Evolutionary conservation across 2,797 vertebrate genomes (phyloP).

Genomic region (Dendrocincla fuliginosa): DNA sequence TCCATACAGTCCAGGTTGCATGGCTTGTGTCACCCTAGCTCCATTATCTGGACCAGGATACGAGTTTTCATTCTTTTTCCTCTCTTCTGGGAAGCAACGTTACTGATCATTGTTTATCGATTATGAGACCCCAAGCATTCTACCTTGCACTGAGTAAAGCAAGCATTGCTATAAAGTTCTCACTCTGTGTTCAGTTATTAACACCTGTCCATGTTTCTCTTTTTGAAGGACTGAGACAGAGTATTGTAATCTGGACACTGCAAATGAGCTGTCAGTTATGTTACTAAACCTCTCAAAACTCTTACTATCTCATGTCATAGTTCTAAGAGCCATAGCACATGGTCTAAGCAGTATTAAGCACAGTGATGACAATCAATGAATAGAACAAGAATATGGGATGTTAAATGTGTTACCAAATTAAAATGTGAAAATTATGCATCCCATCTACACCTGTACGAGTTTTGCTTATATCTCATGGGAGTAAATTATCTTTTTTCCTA

Average conservation of each 20-base stretch:
- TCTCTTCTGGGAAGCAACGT: neutral
- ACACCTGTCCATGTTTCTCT: neutral
- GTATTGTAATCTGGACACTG: neutral
- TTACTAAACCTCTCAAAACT: neutral
- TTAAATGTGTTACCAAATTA: neutral
- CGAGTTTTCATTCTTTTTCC: neutral
- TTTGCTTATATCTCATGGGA: neutral
- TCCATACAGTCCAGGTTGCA: neutral
- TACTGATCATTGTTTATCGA: neutral
- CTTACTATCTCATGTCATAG: neutral
- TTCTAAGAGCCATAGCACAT: neutral
- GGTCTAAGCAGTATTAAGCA: neutral
- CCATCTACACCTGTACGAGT: neutral
- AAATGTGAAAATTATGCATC: neutral
- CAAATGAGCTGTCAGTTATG: neutral
- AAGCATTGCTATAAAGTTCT: neutral
- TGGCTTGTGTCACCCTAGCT: neutral
- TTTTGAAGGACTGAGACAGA: neutral
- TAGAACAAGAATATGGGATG: neutral
- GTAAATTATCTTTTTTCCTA: neutral
- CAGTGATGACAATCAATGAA: neutral
- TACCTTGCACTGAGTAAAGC: neutral
- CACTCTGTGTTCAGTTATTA: neutral
- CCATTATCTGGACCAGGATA: neutral
- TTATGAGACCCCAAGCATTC: neutral